Evolutionary conservation across 30 jellyfish, hydroid and myxozoan species (phyloP).

Genomic region (Turritopsis rubra): DNA sequence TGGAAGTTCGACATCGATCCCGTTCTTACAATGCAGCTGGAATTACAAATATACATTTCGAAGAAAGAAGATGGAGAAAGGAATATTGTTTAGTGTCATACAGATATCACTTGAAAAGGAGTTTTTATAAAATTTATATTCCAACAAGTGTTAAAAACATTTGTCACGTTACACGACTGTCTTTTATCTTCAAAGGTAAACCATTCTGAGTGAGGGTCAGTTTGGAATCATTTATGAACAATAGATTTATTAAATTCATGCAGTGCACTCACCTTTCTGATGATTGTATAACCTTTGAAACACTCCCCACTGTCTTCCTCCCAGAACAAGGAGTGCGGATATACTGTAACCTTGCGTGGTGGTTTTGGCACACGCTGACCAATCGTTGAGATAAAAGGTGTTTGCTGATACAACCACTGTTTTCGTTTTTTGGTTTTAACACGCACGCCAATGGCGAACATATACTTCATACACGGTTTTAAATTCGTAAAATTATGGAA

Average conservation of each 20-base stretch:
- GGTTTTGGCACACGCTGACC: conserved; percentile 3
- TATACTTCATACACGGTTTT: conserved; percentile 9
- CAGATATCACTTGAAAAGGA: too few species aligned
- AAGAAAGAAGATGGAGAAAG: too few species aligned
- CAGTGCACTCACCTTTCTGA: background rate
- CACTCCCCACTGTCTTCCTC: conserved; percentile 18
- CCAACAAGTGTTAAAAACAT: too few species aligned
- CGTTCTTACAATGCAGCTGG: background rate
- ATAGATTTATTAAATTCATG: too few species aligned
- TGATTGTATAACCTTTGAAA: background rate
- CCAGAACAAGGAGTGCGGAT: background rate
- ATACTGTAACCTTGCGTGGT: background rate
- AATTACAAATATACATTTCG: background rate
- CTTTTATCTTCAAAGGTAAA: too few species aligned
- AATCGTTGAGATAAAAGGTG: background rate
- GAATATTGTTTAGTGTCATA: too few species aligned
- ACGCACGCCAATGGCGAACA: conserved; percentile 5
- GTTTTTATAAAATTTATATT: too few species aligned
- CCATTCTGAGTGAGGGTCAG: too few species aligned
- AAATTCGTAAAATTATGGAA: background rate
- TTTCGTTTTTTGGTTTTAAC: background rate
- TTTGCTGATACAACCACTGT: conserved; percentile 16
- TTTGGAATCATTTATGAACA: too few species aligned
- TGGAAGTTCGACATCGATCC: background rate
- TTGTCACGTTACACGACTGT: too few species aligned